Percentiles rank a stretch among this genome's conserved stretches.
Conservation (phyloP, 2,113 vertebrate genomes). For the Sander vitreus region DNA sequence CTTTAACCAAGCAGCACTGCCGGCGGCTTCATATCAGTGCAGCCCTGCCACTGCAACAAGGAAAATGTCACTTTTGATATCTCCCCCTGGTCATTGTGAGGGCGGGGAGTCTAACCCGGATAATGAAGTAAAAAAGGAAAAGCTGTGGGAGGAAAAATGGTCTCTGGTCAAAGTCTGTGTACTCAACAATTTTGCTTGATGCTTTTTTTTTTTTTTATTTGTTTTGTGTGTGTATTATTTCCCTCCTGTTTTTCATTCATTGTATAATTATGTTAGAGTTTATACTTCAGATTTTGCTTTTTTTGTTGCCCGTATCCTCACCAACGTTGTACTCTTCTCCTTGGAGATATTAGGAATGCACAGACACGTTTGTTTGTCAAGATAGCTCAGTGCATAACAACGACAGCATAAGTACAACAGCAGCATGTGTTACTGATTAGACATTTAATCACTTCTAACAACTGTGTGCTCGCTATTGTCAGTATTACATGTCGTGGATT, state of each 20-base stretch:
- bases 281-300: not conserved
- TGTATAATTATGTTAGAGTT: constrained; percentile 9
- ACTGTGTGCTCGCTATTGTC: constrained; percentile 35
- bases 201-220: constrained; percentile 20
- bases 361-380: constrained; percentile 48
- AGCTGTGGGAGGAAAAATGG: constrained; percentile 56
- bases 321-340: constrained; percentile 14
- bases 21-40: constrained; percentile 67
- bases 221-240: constrained; percentile 18
- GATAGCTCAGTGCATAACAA: constrained; percentile 54
- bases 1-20: constrained; percentile 58
- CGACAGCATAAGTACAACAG: constrained; percentile 52
- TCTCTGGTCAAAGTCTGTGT: constrained; percentile 40
- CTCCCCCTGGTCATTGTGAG: constrained; percentile 68
- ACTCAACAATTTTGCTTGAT: constrained; percentile 4
- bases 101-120: constrained; percentile 60
- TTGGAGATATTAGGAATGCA: constrained; percentile 35
- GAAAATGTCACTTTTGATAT: constrained; percentile 76
- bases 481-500: constrained; percentile 41
- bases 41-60: constrained; percentile 62
- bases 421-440: constrained; percentile 60
- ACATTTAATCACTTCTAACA: constrained; percentile 60
- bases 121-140: constrained; percentile 74
- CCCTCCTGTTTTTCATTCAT: constrained; percentile 36
- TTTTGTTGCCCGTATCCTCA: not conserved